Base-by-base conservation (phyloP, 2,888 invertebrate genomes). In the Meteorus colon region DNA sequence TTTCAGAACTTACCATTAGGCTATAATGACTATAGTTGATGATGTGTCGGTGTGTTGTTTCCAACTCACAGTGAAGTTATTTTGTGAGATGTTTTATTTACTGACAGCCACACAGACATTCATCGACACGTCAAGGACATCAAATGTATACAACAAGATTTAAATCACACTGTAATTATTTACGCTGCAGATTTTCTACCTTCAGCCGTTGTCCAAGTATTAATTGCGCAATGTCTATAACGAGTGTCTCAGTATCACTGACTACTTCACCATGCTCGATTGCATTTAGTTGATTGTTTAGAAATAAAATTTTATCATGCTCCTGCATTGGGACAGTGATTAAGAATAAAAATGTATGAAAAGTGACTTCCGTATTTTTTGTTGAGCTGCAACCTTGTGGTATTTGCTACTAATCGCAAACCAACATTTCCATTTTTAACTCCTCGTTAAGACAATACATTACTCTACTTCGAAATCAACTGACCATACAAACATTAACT, bases 61-160 rank as follows among this genome's bases (percentile, higher is more conserved):
- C 24, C 19, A 10, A 19, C 19, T 55, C 4, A 3, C n/a, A n/a
- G 10, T n/a, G 10, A 55, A 55, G 1, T 24, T 4, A 19, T 8
- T 24, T 24, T 24, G 55, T 19, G 6, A 19, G 55, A 8, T 6
- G 19, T 19, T 19, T 19, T 19, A 19, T 55, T 55, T 10, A 19
- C 51, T 55, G 51, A 55, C 19, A 55, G 19, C n/a, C 10, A 24
- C 55, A 16, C 48, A 16, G 12, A 41, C n/a, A 55, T 55, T 2
- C n/a, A 55, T 55, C 19, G 55, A 55, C 8, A 55, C 55, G 19
- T 55, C 55, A 55, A 55, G 55, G 55, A 55, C 55, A 55, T 24
- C 4, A 19, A 19, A n/a, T n/a, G n/a, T 55, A 55, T n/a, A 48
- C 48, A 19, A 19, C 19, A 19, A 4, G 19, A 55, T 19, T 55